Evolutionary conservation across 2,797 vertebrate species (phyloP), one percentile per base, ranked within the genome.

Genomic region (Hemitrygon akajei): DNA sequence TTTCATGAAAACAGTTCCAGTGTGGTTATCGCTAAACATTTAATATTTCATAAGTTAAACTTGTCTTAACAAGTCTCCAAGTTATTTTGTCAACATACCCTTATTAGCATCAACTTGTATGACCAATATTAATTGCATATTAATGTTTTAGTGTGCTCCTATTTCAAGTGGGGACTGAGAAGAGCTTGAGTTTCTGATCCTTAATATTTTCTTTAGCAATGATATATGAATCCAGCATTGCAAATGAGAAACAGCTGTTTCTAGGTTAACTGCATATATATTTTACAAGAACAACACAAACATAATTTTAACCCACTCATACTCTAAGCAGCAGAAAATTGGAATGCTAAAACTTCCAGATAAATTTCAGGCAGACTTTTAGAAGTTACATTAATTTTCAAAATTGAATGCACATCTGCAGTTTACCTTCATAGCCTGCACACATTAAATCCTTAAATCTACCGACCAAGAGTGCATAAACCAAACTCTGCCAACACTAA

Each of bases 231-330:
- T 84, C 25, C 27, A 58, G 84, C n/a, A 87, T 14, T 87, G 58
- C 60, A 87, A 87, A 87, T 87, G 60, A n/a, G 58, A n/a, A 87
- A 87, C 84, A 87, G 60, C 84, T 66, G 84, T 34, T 66, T 58
- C 30, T 63, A 5, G 30, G n/a, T 87, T 20, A 87, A n/a, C 58
- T n/a, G 14, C 84, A 34, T 87, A 87, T 18, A 87, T 87, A 87
- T 87, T 87, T 27, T 63, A 63, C 84, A 58, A 34, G 84, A 34
- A 34, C 58, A 87, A 66, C 16, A 16, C 84, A 87, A 87, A 66
- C 30, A 87, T n/a, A 86, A 86, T 7, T 16, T 63, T 63, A 87
- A 87, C 30, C 60, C 58, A 1, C 6, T 87, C 84, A 87, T 18
- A 63, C 16, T 87, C 84, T n/a, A 34, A 18, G 30, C 58, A 63